Base-by-base conservation (phyloP, 2,113 vertebrate genomes). In the Dromaius novaehollandiae region DNA sequence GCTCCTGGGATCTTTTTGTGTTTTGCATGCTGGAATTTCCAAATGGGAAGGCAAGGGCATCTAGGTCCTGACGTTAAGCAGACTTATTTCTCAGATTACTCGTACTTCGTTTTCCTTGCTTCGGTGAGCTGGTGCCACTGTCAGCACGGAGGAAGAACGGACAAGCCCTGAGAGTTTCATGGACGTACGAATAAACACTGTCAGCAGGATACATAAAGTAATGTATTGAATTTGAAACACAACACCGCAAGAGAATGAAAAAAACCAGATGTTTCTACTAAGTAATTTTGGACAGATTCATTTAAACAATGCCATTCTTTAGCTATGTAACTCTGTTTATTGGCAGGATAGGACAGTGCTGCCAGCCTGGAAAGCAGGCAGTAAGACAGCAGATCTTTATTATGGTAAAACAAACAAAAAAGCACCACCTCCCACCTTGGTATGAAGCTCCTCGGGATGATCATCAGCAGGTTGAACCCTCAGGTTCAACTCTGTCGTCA, bases 151-250 rank as follows among this genome's bases (percentile, higher is more conserved):
- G 40, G 64, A 93, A 78, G 60, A 74, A 46, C 14, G 65, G 58
- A 46, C 20, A 15, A 93, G 58, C 55, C 46, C 36, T 28, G 68
- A 44, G 36, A 88, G 34, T 50, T 80, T 80, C 44, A 16, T 20
- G 22, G 44, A 44, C 21, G 44, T 44, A 74, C 82, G 87, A 93
- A 86, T 80, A 95, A 94, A 88, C 71, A 26, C 66, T 77, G 63
- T 58, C 48, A 70, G 68, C 55, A 63, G 46, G 38, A 78, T 71
- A 88, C 32, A 36, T 53, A 70, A 93, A 89, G 51, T 82, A 82
- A 80, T 16, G 7, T 58, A 77, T 77, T 85, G 40, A 34, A 77
- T 88, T 80, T 95, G 88, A 94, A 93, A 80, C 36, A 26, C 3
- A 19, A 4, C 30, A 32, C 91, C 55, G 50, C 55, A 77, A 30